A percentile compares a stretch with the other conserved stretches of the same genome.
These are phyloP conservation scores for Marasmarcha lunaedactyla DNA, from an alignment of 2,888 invertebrate species.

Conservation along the genomic window DNA sequence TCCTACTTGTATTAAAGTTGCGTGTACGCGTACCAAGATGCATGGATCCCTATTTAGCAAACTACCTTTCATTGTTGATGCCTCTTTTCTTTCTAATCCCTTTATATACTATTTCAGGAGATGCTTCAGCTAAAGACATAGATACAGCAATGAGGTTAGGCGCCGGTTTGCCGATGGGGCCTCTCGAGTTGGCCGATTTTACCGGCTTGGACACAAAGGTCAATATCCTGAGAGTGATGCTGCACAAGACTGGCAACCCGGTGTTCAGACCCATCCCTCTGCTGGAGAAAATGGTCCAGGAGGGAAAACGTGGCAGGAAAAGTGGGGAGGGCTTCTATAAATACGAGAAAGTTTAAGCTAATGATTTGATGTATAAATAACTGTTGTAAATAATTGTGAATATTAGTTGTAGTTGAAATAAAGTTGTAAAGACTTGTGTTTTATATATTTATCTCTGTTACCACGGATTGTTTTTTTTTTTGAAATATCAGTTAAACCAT, in stretches of 20 bases:
- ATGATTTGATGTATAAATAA: too few species aligned
- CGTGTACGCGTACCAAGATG: too few species aligned
- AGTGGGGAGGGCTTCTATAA: conserved; percentile 86
- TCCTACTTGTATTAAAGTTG: too few species aligned
- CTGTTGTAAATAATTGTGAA: too few species aligned
- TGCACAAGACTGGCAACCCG: conserved; percentile 63
- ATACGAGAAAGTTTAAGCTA: conserved; percentile 32
- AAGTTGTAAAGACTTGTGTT: neutral
- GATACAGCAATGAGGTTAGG: conserved; percentile 93
- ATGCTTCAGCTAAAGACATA: conserved; percentile 77
- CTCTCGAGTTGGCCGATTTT: conserved; percentile 85
- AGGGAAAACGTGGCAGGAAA: conserved; percentile 83
- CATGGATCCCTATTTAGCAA: too few species aligned
- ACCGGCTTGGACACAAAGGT: conserved; percentile 84
- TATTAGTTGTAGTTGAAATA: neutral
- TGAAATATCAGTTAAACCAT: too few species aligned
- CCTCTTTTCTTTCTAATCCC: too few species aligned
- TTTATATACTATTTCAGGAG: conserved; percentile 64
- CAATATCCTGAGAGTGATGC: conserved; percentile 73
- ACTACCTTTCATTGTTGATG: too few species aligned
- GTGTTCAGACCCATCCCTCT: conserved; percentile 61
- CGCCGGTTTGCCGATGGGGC: conserved; percentile 92
- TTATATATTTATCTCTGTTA: neutral
- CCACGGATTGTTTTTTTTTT: too few species aligned
- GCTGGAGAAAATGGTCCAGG: conserved; percentile 75